Conservation (phyloP, 1,140 invertebrate species). For the Stenopsyche tienmushanensis region DNA sequence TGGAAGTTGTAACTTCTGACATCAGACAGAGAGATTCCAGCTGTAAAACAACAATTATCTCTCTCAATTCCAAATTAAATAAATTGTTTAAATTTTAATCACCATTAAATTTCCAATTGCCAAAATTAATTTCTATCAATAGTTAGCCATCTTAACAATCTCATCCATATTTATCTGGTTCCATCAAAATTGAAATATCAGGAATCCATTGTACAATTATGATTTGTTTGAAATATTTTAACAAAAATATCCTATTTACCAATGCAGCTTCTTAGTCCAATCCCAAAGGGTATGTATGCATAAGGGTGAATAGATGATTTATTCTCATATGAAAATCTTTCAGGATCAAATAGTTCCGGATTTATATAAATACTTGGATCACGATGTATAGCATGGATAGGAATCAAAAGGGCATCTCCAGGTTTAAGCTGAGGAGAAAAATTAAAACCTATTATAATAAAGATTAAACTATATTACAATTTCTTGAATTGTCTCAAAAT, state of each 20-base stretch:
- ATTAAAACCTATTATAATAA: slow-evolving; percentile 41
- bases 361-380: not conserved
- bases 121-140: no score
- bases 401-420: not conserved
- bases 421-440: not conserved
- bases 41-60: no score
- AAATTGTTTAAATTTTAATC: not conserved
- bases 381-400: not conserved
- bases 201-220: no score
- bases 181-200: no score
- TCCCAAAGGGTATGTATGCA: slow-evolving; percentile 51
- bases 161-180: no score
- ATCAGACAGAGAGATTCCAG: no score
- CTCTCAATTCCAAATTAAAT: no score
- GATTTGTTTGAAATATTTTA: not conserved
- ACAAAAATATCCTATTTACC: slow-evolving; percentile 19
- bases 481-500: no score
- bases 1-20: no score
- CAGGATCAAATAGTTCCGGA: not conserved
- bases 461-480: no score
- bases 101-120: no score
- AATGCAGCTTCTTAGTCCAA: slow-evolving; percentile 49
- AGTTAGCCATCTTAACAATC: no score
- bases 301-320: not conserved
- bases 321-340: slow-evolving; percentile 4